These are phyloP conservation scores for Watsonalla binaria DNA, from an alignment of 2,888 invertebrate species.

Conservation along the genomic window DNA sequence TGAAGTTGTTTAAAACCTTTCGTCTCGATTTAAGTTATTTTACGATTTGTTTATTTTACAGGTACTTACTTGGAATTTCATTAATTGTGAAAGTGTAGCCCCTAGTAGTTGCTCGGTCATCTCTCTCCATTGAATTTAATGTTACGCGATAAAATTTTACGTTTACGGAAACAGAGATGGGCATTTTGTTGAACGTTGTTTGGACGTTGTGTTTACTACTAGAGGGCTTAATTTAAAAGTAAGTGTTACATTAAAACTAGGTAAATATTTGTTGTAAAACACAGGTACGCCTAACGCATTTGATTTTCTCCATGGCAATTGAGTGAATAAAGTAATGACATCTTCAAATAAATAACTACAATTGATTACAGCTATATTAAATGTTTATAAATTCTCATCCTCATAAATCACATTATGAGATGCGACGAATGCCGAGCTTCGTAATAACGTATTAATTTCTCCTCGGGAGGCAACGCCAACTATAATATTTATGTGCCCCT, in stretches of 20 bases:
- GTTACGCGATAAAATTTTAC: conserved; percentile 14
- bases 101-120: neutral
- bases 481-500: neutral
- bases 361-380: neutral
- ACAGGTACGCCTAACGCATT: too few relatives aligned
- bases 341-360: too few relatives aligned
- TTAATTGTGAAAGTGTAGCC: neutral
- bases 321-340: too few relatives aligned
- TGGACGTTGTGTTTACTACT: neutral
- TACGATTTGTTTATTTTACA: neutral
- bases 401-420: conserved; percentile 33
- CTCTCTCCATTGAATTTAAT: conserved; percentile 17
- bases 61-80: neutral
- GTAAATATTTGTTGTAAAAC: too few relatives aligned
- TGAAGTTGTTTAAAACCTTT: too few relatives aligned
- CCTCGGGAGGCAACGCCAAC: neutral
- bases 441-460: conserved; percentile 16
- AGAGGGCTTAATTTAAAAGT: too few relatives aligned
- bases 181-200: conserved; percentile 2
- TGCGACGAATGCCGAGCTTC: conserved; percentile 14
- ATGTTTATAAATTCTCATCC: conserved; percentile 16
- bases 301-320: too few relatives aligned
- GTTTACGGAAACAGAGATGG: conserved; percentile 4
- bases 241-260: too few relatives aligned
- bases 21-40: neutral